These are phyloP conservation scores for Poeciliopsis presidionis DNA, from an alignment of 2,797 vertebrate genomes.

Conservation along the genomic window DNA sequence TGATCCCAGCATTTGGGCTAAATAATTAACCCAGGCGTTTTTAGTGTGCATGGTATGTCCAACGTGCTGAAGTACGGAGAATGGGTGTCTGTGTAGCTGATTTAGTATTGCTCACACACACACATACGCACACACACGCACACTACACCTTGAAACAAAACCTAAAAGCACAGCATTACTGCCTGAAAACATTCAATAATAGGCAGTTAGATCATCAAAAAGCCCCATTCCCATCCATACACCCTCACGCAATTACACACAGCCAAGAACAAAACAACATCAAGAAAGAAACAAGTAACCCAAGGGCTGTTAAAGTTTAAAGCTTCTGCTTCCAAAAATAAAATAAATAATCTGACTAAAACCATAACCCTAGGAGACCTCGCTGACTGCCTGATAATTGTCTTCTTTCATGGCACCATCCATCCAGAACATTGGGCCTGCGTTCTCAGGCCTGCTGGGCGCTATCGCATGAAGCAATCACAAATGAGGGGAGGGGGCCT, in stretches of 20 bases:
- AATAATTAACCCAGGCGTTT: not conserved
- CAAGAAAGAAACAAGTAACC: slow-evolving; percentile 71
- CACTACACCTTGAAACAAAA: slow-evolving; percentile 73
- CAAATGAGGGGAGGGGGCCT: slow-evolving; percentile 73
- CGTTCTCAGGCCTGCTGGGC: slow-evolving; percentile 82
- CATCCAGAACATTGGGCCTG: slow-evolving; percentile 82
- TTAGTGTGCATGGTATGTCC: not conserved
- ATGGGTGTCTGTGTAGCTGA: not conserved
- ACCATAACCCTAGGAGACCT: slow-evolving; percentile 83
- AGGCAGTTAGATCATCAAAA: slow-evolving; percentile 83
- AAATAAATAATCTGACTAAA: slow-evolving; percentile 86
- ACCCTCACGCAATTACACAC: slow-evolving; percentile 62
- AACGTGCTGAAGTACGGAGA: not conserved
- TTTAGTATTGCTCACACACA: not conserved
- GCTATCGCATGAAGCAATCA: slow-evolving; percentile 73
- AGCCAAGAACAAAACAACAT: slow-evolving; percentile 47
- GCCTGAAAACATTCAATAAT: slow-evolving; percentile 81
- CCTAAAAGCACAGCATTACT: slow-evolving; percentile 61
- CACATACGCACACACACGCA: slow-evolving; percentile 18
- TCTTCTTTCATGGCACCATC: slow-evolving; percentile 84
- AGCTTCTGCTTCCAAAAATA: slow-evolving; percentile 82
- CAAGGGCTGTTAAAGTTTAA: slow-evolving; percentile 84
- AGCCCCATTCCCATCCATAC: slow-evolving; percentile 62
- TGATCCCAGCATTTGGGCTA: not conserved
- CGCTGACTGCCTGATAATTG: slow-evolving; percentile 83